These are phyloP conservation scores for Columba guinea DNA, from an alignment of 2,797 vertebrate species.

Conservation along the genomic window DNA sequence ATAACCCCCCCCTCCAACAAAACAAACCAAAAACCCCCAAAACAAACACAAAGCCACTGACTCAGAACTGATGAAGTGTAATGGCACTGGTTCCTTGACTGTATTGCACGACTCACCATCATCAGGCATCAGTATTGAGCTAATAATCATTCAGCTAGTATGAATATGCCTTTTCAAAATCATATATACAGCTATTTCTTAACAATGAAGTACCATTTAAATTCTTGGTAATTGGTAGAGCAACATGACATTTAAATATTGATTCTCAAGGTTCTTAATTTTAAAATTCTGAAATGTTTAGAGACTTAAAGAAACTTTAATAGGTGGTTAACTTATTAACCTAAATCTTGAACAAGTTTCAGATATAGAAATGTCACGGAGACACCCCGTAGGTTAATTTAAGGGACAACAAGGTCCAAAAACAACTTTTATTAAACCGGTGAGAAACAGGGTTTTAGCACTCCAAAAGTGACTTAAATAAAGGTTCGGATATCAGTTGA, in stretches of 20 bases:
- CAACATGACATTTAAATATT: background rate
- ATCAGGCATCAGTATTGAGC: background rate
- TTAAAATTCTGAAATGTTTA: background rate
- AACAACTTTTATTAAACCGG: too few species aligned
- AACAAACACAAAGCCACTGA: background rate
- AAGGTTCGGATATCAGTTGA: too few species aligned
- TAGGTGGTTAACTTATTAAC: background rate
- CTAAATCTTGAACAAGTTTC: background rate
- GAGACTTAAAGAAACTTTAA: background rate
- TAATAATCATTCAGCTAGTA: background rate
- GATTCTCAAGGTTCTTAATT: background rate
- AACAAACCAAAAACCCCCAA: too few species aligned
- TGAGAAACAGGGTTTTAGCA: too few species aligned
- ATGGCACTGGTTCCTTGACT: background rate
- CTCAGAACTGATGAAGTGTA: background rate
- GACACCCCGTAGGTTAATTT: too few species aligned
- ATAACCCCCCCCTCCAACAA: too few species aligned
- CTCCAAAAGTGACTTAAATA: too few species aligned
- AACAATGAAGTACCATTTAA: background rate
- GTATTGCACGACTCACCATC: background rate
- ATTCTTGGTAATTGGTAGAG: background rate
- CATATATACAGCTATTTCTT: background rate
- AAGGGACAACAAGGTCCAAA: too few species aligned
- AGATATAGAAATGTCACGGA: too few species aligned
- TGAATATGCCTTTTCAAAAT: background rate